Evolutionary conservation across 1,140 invertebrate genomes (phyloP), one percentile per base, ranked within the genome.

Genomic region (Drosophila sechellia): DNA sequence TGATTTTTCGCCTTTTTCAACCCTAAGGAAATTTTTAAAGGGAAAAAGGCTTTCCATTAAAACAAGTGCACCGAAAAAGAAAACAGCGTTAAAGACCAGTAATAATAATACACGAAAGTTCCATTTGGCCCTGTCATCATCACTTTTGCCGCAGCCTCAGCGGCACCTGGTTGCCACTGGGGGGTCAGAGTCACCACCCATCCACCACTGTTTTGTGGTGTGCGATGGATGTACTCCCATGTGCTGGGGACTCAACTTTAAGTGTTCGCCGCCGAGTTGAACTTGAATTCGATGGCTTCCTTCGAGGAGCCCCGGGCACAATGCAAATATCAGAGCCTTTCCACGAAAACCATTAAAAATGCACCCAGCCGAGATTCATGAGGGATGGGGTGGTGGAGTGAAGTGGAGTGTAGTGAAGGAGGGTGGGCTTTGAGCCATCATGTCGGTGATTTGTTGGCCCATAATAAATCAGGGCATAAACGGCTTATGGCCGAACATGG

Each of bases 391-490:
- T 27, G 5, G 25, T 27, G 27, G 0, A 31, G 27, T 8, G 27
- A 6, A 1, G 27, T 20, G 25, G 8, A 17, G 27, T 15, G 40
- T 13, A 5, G 52, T 0, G 13, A 25, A 20, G n/a, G 17, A 15
- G 22, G 17, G 4, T 50, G 35, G 58, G 39, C 46, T 52, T 55
- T 72, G n/a, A 4, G 57, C 39, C 46, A 69, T 45, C 48, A 63
- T 54, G 27, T 43, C 59, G 72, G 48, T 81, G 78, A 77, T 81
- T 81, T 81, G 72, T 81, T 77, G 78, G 56, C 22, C 57, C 79
- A 80, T 81, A 81, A 81, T 81, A 81, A 81, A 81, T 81, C 79
- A 81, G 59, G 72, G 40, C 73, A 73, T 77, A 81, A 81, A 81
- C 78, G 78, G 79, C 73, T 81, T 81, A 81, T 81, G 61, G 66